Evolutionary conservation across 2,888 invertebrate genomes (phyloP).

Genomic region (Gryllus longicercus): DNA sequence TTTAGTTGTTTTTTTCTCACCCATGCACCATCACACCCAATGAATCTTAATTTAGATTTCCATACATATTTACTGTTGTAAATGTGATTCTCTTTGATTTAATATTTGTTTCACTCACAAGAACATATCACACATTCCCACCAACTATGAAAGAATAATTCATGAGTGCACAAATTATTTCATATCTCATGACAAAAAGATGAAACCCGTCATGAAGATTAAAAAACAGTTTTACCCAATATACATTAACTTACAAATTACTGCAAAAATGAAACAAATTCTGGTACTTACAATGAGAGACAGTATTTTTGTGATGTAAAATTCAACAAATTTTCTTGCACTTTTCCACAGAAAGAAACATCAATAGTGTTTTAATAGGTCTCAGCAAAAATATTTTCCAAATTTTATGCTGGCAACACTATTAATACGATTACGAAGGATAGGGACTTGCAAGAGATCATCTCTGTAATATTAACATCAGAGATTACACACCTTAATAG

Average conservation of each 20-base stretch:
- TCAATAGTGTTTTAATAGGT: neutral
- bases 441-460: neutral
- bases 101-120: no score
- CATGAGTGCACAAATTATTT: neutral
- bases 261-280: constrained; percentile 2
- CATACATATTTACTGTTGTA: no score
- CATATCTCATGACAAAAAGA: no score
- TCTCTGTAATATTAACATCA: neutral
- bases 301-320: constrained; percentile 2
- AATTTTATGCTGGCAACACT: neutral
- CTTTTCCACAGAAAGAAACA: neutral
- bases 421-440: neutral
- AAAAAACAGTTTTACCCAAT: neutral
- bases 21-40: no score
- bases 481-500: neutral
- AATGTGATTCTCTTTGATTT: no score
- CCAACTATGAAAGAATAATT: neutral
- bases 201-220: neutral
- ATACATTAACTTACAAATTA: neutral
- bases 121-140: neutral
- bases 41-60: no score
- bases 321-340: neutral
- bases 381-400: neutral
- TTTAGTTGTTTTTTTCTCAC: no score
- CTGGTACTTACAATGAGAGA: constrained; percentile 11